A percentile compares a stretch with the other conserved stretches of the same genome.
Evolutionary conservation across 2,113 vertebrate species (phyloP).

Genomic region (Mionectes macconnelli): DNA sequence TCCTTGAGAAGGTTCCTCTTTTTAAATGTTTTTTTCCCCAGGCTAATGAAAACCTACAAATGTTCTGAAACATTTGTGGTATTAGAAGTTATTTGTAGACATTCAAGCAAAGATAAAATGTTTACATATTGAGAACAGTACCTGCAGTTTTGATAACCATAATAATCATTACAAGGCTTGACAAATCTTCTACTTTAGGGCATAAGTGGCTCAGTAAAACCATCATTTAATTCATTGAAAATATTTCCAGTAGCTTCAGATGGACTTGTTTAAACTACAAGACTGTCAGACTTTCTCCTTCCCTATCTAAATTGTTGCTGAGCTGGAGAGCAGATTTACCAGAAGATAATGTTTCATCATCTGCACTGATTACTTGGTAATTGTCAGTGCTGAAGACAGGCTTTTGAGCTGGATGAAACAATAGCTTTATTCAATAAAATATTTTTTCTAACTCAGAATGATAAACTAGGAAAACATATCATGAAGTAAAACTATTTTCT

Average conservation of each 20-base stretch:
- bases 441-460: neutral
- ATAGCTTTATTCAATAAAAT: neutral
- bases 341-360: neutral
- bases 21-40: neutral
- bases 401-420: neutral
- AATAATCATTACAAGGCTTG: neutral
- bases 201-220: neutral
- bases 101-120: neutral
- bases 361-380: neutral
- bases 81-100: neutral
- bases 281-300: neutral
- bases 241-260: neutral
- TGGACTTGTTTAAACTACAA: neutral
- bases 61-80: neutral
- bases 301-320: neutral
- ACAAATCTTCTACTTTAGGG: neutral
- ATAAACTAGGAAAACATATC: neutral
- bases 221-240: neutral
- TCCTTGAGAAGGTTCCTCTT: neutral
- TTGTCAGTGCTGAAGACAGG: neutral
- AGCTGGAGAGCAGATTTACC: neutral
- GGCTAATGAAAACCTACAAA: neutral
- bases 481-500: neutral
- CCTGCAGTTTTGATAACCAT: neutral
- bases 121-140: neutral